These are phyloP conservation scores for Seriola aureovittata DNA, from an alignment of 2,113 vertebrate species.

Conservation along the genomic window DNA sequence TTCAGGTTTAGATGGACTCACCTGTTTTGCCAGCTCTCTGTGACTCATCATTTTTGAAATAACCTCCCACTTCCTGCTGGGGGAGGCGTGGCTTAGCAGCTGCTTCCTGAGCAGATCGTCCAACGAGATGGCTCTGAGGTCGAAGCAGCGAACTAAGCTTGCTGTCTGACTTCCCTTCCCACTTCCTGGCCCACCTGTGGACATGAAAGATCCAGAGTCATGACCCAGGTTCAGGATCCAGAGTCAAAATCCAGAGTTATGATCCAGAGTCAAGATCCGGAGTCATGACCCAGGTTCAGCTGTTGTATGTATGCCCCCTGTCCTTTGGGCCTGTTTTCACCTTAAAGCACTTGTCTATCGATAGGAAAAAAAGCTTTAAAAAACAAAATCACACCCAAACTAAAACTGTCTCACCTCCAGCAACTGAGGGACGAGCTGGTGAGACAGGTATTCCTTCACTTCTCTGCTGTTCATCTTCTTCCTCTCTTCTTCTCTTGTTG, in stretches of 20 bases:
- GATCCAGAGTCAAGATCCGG: no score
- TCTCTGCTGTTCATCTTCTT: constrained; percentile 23
- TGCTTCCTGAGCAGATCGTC: constrained; percentile 33
- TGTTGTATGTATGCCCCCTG: no score
- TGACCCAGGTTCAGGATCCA: no score
- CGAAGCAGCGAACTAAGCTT: not conserved
- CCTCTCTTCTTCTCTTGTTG: not conserved
- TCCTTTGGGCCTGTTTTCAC: no score
- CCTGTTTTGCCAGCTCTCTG: constrained; percentile 13
- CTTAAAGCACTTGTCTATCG: no score
- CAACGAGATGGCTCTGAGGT: constrained; percentile 38
- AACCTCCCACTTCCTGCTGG: constrained; percentile 40
- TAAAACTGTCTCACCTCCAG: constrained; percentile 28
- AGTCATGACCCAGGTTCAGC: no score
- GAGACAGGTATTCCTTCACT: constrained; percentile 41
- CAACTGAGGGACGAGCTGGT: constrained; percentile 21
- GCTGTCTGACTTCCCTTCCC: constrained; percentile 32
- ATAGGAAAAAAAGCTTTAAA: no score
- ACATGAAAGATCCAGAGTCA: not conserved
- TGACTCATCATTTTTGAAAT: constrained; percentile 46
- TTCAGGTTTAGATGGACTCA: not conserved
- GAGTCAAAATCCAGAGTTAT: no score
- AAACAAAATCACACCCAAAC: no score
- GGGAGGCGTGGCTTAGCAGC: constrained; percentile 17
- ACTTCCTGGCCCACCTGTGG: constrained; percentile 46